These are phyloP conservation scores for Cylas formicarius DNA, from an alignment of 1,140 invertebrate species.

Conservation along the genomic window DNA sequence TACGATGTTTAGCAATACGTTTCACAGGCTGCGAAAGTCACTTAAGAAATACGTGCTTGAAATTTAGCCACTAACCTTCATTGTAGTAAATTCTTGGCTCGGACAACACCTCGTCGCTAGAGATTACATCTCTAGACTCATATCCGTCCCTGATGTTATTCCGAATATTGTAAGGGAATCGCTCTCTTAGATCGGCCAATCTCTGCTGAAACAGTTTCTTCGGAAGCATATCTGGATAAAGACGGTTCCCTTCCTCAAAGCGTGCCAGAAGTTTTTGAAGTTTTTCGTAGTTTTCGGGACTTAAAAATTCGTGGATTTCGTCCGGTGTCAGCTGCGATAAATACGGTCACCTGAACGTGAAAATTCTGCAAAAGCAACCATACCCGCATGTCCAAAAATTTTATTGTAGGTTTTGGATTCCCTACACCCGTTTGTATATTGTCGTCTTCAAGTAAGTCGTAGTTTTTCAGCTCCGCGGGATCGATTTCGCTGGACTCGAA, in stretches of 20 bases:
- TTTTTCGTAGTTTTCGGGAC: slow-evolving; percentile 31
- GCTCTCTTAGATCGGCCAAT: slow-evolving; percentile 30
- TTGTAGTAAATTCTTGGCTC: slow-evolving; percentile 49
- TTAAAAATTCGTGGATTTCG: slow-evolving; percentile 32
- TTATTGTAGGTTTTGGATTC: no score
- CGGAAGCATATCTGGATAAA: not conserved
- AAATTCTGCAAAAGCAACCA: no score
- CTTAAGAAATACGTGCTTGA: no score
- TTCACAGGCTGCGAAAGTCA: no score
- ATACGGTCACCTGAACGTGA: no score
- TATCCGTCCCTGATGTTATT: slow-evolving; percentile 45
- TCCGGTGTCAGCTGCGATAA: slow-evolving; percentile 27
- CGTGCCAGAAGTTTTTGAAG: slow-evolving; percentile 24
- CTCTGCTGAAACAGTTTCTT: not conserved
- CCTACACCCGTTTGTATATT: no score
- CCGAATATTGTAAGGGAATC: slow-evolving; percentile 45
- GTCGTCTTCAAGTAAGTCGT: no score
- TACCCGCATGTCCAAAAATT: no score
- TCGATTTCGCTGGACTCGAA: no score
- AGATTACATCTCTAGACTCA: slow-evolving; percentile 40
- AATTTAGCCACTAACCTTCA: slow-evolving; percentile 38
- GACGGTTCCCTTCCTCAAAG: slow-evolving; percentile 17
- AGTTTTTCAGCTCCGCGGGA: no score
- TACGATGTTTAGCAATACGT: no score
- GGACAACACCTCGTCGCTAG: slow-evolving; percentile 39